phyloP scores from a whole-genome alignment of 2,113 vertebrate species.

The Piprites chloris region DNA sequence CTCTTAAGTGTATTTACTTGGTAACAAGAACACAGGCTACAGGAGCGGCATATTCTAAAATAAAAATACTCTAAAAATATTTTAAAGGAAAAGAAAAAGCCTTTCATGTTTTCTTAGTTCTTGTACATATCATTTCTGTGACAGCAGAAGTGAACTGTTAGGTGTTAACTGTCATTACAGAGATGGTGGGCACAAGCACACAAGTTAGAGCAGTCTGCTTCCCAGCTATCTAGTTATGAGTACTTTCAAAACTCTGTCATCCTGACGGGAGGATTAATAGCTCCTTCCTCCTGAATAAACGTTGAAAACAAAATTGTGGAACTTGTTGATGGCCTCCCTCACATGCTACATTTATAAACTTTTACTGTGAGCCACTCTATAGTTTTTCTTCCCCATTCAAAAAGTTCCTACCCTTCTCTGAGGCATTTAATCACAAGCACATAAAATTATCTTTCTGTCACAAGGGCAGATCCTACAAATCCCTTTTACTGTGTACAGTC shows the following conservation, averaged over 20 bases:
- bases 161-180: not conserved
- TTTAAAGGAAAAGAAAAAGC: not conserved
- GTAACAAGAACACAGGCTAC: not conserved
- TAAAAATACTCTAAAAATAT: slow-evolving; percentile 17
- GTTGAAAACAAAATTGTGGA: not conserved
- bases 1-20: not conserved
- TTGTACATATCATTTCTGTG: not conserved
- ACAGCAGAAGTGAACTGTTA: not conserved
- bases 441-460: not conserved
- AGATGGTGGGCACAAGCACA: fast-evolving
- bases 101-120: not conserved
- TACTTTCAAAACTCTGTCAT: not conserved
- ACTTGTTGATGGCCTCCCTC: not conserved
- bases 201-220: not conserved
- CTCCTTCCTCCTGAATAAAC: not conserved
- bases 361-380: not conserved
- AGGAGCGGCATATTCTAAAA: not conserved
- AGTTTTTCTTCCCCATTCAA: not conserved
- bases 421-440: not conserved
- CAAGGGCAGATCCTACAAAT: not conserved
- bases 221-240: not conserved
- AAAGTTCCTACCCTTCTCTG: not conserved
- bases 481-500: not conserved
- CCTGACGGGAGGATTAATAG: not conserved
- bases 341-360: not conserved